A percentile compares a stretch with the other conserved stretches of the same genome.
These are phyloP conservation scores for Tragelaphus strepsiceros DNA, from an alignment of 2,113 vertebrate genomes.

Conservation along the genomic window DNA sequence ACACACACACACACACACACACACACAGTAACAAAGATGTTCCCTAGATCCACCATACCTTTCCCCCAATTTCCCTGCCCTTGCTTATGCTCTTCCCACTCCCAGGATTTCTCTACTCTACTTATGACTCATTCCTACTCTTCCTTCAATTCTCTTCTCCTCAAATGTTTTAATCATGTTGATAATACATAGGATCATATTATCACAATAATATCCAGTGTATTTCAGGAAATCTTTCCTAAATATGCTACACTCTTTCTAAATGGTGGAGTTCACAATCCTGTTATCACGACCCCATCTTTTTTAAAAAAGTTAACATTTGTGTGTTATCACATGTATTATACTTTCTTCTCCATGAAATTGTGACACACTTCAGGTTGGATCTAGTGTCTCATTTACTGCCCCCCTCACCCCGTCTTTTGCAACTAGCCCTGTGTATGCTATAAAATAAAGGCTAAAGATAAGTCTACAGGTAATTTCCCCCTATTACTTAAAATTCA, in stretches of 20 bases:
- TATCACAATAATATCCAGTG: background rate
- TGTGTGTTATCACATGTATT: background rate
- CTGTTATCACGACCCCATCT: background rate
- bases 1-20: background rate
- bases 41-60: rapidly evolving
- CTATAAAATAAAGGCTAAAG: background rate
- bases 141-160: background rate
- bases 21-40: too few species aligned
- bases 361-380: background rate
- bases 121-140: background rate
- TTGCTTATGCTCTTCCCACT: background rate
- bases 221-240: background rate
- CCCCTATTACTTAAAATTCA: background rate
- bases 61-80: background rate
- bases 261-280: background rate
- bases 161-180: background rate
- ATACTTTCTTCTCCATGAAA: background rate
- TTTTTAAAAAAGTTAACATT: background rate
- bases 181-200: background rate
- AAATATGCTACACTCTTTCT: background rate
- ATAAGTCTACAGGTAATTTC: background rate
- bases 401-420: background rate
- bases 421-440: background rate
- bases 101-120: background rate
- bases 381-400: background rate